These are phyloP conservation scores for Stenichneumon culpator DNA, from an alignment of 2,888 invertebrate species.

Conservation along the genomic window DNA sequence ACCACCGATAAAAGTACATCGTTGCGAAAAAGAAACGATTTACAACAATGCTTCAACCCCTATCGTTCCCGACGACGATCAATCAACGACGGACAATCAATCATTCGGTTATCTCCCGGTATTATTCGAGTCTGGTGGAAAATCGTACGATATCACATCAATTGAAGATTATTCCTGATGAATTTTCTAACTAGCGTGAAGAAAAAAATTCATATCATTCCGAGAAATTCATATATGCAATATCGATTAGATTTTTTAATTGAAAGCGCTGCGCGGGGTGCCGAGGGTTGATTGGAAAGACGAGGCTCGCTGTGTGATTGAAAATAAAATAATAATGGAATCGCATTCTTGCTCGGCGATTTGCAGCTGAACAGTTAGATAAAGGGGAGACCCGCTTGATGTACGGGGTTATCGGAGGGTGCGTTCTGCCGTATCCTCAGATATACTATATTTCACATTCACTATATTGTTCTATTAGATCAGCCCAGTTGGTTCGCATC, in stretches of 20 bases:
- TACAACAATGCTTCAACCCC: background rate
- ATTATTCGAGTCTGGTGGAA: conserved; percentile 10
- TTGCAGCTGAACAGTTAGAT: conserved; percentile 37
- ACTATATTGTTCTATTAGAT: conserved; percentile 25
- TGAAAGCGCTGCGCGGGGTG: conserved; percentile 35
- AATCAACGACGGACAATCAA: conserved; percentile 8
- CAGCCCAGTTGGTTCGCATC: conserved; percentile 64
- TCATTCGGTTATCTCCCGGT: background rate
- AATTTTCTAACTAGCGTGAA: conserved; percentile 31
- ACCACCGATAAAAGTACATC: conserved; percentile 1
- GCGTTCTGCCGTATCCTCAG: conserved; percentile 19
- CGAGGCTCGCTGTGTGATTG: conserved; percentile 33
- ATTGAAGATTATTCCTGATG: conserved; percentile 22
- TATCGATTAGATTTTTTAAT: conserved; percentile 53
- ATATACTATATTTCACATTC: conserved; percentile 14
- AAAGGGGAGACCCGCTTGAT: conserved; percentile 9
- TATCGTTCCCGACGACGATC: background rate
- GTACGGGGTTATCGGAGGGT: conserved; percentile 24
- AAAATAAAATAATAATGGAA: conserved; percentile 51
- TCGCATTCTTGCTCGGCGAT: conserved; percentile 52
- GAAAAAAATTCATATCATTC: background rate
- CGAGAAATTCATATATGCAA: conserved; percentile 36
- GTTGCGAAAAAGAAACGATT: background rate
- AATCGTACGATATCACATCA: conserved; percentile 10
- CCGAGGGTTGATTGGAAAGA: conserved; percentile 44